Evolutionary conservation across 92 coral and sea anemone species (phyloP).

Genomic region (Zoanthus sansibaricus): DNA sequence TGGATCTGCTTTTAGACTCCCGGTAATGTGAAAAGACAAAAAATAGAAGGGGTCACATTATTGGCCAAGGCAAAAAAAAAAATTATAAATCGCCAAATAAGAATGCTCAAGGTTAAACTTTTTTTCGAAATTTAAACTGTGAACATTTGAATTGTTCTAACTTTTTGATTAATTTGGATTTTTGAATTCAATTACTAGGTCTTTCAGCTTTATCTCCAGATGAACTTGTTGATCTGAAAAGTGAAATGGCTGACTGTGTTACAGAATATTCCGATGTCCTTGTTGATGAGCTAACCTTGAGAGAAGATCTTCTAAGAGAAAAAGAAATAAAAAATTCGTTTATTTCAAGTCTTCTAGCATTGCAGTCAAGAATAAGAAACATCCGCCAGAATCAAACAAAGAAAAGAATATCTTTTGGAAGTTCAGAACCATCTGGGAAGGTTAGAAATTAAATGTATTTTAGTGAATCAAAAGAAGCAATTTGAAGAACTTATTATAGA

Average conservation of each 20-base stretch:
- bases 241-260: slow-evolving; percentile 89
- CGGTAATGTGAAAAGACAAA: too few species aligned
- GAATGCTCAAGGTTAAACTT: too few species aligned
- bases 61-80: too few species aligned
- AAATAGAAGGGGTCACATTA: too few species aligned
- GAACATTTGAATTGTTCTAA: neutral
- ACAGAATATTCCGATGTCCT: slow-evolving; percentile 93
- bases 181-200: slow-evolving; percentile 59
- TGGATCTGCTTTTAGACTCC: too few species aligned
- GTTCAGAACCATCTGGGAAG: slow-evolving; percentile 38
- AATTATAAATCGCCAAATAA: too few species aligned
- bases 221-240: slow-evolving; percentile 81
- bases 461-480: too few species aligned
- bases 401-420: slow-evolving; percentile 61
- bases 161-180: neutral
- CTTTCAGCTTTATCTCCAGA: slow-evolving; percentile 75
- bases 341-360: slow-evolving; percentile 91
- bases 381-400: slow-evolving; percentile 73
- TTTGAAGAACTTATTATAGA: too few species aligned
- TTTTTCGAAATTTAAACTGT: neutral
- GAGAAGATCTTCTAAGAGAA: slow-evolving; percentile 89
- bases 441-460: neutral
- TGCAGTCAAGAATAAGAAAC: slow-evolving; percentile 89
- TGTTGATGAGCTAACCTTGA: slow-evolving; percentile 81
- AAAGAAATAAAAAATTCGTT: slow-evolving; percentile 93